Conservation (phyloP, 2,888 invertebrate species). For the Drosophila kokeensis region DNA sequence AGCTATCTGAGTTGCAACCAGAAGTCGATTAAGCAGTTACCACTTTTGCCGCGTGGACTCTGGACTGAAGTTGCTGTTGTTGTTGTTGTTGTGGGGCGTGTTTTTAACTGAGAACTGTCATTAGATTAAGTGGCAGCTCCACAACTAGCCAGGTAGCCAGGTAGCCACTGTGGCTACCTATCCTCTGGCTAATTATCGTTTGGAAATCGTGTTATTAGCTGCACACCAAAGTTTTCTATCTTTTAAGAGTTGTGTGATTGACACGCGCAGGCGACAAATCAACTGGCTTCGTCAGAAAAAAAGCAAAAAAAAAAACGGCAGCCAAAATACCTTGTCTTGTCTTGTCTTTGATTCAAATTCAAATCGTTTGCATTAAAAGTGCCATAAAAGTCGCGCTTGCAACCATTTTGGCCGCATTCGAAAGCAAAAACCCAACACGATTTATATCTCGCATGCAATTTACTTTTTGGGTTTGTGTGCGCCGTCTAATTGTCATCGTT, state of each 20-base stretch:
- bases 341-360: slow-evolving; percentile 72
- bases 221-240: slow-evolving; percentile 22
- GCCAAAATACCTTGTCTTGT: slow-evolving; percentile 34
- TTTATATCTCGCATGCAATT: slow-evolving; percentile 71
- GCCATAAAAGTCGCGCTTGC: slow-evolving; percentile 58
- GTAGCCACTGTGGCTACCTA: slow-evolving; percentile 28
- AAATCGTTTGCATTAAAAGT: slow-evolving; percentile 77
- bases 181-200: slow-evolving; percentile 71
- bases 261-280: slow-evolving; percentile 79
- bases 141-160: slow-evolving; percentile 1
- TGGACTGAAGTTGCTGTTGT: slow-evolving; percentile 13
- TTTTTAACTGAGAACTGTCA: slow-evolving; percentile 71
- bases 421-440: slow-evolving; percentile 52
- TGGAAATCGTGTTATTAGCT: slow-evolving; percentile 76
- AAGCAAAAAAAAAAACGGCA: background rate
- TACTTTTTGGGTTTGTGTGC: slow-evolving; percentile 48
- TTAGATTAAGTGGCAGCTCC: slow-evolving; percentile 76
- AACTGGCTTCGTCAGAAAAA: slow-evolving; percentile 40
- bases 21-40: slow-evolving; percentile 79
- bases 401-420: slow-evolving; percentile 56
- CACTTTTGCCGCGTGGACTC: slow-evolving; percentile 23
- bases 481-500: slow-evolving; percentile 46
- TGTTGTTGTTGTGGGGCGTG: slow-evolving; percentile 50
- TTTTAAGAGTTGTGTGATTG: slow-evolving; percentile 53
- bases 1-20: slow-evolving; percentile 64